phyloP scores from a whole-genome alignment of 2,113 vertebrate genomes.

The Lampris megalopsis region DNA sequence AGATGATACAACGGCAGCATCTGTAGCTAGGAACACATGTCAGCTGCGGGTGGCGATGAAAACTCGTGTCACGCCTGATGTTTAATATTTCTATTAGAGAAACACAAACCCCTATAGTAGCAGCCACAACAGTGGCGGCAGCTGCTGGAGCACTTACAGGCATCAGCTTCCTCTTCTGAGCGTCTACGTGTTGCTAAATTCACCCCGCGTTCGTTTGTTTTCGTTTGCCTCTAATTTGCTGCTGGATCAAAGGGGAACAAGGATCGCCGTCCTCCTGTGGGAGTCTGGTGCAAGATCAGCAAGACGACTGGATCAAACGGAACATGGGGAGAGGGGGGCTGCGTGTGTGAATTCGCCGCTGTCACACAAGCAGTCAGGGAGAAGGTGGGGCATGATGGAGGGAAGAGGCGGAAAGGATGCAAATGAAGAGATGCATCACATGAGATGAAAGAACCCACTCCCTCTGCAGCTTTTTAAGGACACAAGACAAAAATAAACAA shows the following conservation, averaged over 20 bases:
- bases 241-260: slow-evolving; percentile 68
- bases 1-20: slow-evolving; percentile 43
- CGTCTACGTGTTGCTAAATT: slow-evolving; percentile 36
- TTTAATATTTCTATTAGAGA: slow-evolving; percentile 48
- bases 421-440: slow-evolving; percentile 58
- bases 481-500: slow-evolving; percentile 4
- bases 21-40: slow-evolving; percentile 42
- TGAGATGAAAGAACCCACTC: slow-evolving; percentile 57
- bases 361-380: slow-evolving; percentile 41
- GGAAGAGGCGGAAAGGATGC: slow-evolving; percentile 35
- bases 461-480: slow-evolving; percentile 26
- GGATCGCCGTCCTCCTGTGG: slow-evolving; percentile 46
- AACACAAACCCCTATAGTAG: slow-evolving; percentile 27
- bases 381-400: slow-evolving; percentile 20
- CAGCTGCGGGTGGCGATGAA: slow-evolving; percentile 29
- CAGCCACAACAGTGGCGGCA: slow-evolving; percentile 13
- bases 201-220: slow-evolving; percentile 66
- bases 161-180: slow-evolving; percentile 17
- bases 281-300: slow-evolving; percentile 60
- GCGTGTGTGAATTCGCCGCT: slow-evolving; percentile 49
- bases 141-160: slow-evolving; percentile 14
- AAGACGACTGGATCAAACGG: slow-evolving; percentile 63
- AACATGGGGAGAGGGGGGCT: slow-evolving; percentile 54
- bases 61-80: slow-evolving; percentile 34
- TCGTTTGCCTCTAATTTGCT: slow-evolving; percentile 69